Evolutionary conservation across 2,888 invertebrate species (phyloP), one percentile per base, ranked within the genome.

Genomic region (Abrostola triplasia): DNA sequence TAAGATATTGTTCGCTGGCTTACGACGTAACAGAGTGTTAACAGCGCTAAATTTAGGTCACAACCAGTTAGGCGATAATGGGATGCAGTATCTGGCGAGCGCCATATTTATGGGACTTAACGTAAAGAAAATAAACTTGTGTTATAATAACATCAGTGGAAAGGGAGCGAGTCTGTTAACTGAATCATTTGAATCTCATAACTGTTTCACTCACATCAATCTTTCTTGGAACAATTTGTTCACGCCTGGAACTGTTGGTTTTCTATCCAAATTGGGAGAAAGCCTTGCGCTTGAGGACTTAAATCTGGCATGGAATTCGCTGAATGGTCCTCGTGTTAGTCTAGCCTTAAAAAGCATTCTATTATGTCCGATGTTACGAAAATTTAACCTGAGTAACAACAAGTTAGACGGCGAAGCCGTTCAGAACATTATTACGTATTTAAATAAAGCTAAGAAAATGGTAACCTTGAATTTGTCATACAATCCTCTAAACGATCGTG

Each of bases 161-260:
- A 84, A 82, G 70, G 87, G 88, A 5, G 81, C 85, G 0, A 68
- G 37, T 35, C 55, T 70, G 5, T 71, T 93, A 49, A 74, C 80
- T 5, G 84, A 87, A 76, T 85, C 88, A 5, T 81, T 92, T 5
- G 86, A 90, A 70, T 82, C 79, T 4, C 77, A 86, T 54, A 89
- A 88, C 65, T 82, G 82, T 60, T 83, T 92, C 36, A 82, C 82
- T 5, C 72, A 80, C 57, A 73, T 92, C 38, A 84, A 93, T 75
- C 71, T 92, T 5, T 92, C 92, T 0, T 92, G 90, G 90, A 93
- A 93, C 59, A 85, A 80, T 52, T 73, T 91, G 0, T 83, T 67
- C 63, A 72, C 79, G 36, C 70, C 68, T 11, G 86, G 86, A n/a
- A 80, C 83, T 2, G 79, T 59, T 24, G 76, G 64, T 64, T 80